These are phyloP conservation scores for Eupeodes luniger DNA, from an alignment of 2,888 invertebrate species.

Conservation along the genomic window DNA sequence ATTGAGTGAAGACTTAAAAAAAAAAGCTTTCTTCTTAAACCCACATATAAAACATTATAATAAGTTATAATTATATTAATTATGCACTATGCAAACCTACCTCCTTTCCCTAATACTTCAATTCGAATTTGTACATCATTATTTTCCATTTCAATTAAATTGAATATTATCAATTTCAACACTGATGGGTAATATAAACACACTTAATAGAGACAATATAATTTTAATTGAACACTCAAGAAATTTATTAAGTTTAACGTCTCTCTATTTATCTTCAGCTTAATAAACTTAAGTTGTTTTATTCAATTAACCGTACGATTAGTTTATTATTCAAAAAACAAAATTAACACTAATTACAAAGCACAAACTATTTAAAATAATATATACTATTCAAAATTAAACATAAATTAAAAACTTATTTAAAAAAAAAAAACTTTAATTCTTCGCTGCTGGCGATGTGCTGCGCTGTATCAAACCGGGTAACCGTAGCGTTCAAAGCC, in stretches of 20 bases:
- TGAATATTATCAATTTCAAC: no score
- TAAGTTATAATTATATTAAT: no score
- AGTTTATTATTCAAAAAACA: background rate
- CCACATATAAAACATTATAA: no score
- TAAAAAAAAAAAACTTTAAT: background rate
- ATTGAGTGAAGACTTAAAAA: no score
- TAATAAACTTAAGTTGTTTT: background rate
- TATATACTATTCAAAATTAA: background rate
- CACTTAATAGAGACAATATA: background rate
- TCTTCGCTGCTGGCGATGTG: no score
- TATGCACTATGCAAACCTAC: no score
- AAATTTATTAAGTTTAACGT: background rate
- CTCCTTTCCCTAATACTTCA: no score
- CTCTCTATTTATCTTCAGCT: background rate
- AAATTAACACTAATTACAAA: background rate
- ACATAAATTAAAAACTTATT: conserved; percentile 11
- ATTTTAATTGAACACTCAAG: conserved; percentile 7
- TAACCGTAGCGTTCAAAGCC: conserved; percentile 58
- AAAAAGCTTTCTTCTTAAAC: no score
- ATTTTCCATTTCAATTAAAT: no score
- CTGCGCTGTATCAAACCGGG: background rate
- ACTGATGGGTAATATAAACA: background rate
- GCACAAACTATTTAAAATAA: background rate
- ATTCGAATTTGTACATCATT: no score
- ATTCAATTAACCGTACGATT: conserved; percentile 10